Conservation (phyloP, 1,140 invertebrate species). For the Bombus turneri region DNA sequence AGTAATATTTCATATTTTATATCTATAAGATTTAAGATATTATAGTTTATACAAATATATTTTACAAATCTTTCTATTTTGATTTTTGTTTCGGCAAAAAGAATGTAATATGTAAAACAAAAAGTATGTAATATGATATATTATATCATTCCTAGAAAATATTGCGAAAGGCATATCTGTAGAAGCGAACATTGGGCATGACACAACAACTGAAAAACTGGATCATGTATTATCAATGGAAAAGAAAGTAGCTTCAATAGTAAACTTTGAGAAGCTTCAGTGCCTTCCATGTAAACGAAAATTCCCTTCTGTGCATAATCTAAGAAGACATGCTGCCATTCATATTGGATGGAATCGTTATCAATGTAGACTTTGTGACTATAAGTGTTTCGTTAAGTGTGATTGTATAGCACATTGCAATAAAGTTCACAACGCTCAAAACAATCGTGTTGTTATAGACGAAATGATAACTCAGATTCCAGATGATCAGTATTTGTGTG, state of each 20-base stretch:
- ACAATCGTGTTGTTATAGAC: slow-evolving; percentile 63
- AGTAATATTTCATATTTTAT: not conserved
- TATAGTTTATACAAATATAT: not conserved
- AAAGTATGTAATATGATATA: not conserved
- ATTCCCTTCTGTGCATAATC: slow-evolving; percentile 71
- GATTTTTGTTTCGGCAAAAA: not conserved
- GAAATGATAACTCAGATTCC: slow-evolving; percentile 74
- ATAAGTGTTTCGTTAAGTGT: slow-evolving; percentile 76
- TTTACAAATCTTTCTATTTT: slow-evolving; percentile 5
- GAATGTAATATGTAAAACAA: no score
- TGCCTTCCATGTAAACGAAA: slow-evolving; percentile 77
- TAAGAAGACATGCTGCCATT: slow-evolving; percentile 79
- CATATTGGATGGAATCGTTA: slow-evolving; percentile 81
- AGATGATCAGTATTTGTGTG: slow-evolving; percentile 23
- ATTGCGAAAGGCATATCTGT: not conserved
- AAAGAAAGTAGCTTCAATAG: slow-evolving; percentile 58
- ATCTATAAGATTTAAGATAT: not conserved
- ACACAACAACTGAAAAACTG: not conserved
- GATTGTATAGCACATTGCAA: slow-evolving; percentile 78
- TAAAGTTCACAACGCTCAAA: slow-evolving; percentile 73
- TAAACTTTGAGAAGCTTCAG: slow-evolving; percentile 67
- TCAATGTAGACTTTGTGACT: slow-evolving; percentile 78
- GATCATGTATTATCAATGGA: slow-evolving; percentile 52
- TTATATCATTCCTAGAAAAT: not conserved
- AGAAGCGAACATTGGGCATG: not conserved